Conservation (phyloP, 2,797 vertebrate genomes). For the Mycteria americana region DNA sequence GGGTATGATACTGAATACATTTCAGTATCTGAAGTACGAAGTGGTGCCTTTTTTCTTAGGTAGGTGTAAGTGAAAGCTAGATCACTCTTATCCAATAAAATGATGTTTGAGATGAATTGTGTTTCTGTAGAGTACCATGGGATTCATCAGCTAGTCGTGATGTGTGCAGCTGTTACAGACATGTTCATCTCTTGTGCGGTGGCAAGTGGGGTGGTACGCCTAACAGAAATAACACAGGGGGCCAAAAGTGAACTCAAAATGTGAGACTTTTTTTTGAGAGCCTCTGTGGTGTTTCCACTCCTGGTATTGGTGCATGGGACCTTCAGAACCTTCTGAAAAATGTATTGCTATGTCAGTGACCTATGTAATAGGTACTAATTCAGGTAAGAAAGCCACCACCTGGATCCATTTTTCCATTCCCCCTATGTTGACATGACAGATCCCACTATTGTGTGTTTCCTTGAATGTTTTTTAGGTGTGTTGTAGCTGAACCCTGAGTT, state of each 20-base stretch:
- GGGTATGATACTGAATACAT: not conserved
- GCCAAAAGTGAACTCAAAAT: not conserved
- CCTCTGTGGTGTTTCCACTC: not conserved
- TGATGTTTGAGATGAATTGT: not conserved
- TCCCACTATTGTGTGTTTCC: not conserved
- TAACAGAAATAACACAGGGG: not conserved
- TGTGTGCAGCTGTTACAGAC: not conserved
- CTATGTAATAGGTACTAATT: not conserved
- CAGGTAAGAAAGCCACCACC: not conserved
- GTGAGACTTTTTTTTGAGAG: not conserved
- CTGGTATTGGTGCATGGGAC: not conserved
- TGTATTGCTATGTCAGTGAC: not conserved
- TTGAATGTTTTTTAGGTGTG: not conserved
- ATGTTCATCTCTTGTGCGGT: accelerated
- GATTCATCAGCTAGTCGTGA: not conserved
- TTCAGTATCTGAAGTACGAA: not conserved
- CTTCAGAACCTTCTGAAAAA: not conserved
- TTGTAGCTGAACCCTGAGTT: not conserved
- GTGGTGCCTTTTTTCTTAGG: not conserved
- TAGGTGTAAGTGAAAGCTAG: not conserved
- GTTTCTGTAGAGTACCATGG: not conserved
- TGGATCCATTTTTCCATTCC: not conserved
- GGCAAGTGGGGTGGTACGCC: not conserved
- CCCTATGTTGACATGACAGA: not conserved
- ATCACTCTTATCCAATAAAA: not conserved